Base-by-base conservation (phyloP, 2,888 invertebrate genomes). In the Ennomos erosarius region DNA sequence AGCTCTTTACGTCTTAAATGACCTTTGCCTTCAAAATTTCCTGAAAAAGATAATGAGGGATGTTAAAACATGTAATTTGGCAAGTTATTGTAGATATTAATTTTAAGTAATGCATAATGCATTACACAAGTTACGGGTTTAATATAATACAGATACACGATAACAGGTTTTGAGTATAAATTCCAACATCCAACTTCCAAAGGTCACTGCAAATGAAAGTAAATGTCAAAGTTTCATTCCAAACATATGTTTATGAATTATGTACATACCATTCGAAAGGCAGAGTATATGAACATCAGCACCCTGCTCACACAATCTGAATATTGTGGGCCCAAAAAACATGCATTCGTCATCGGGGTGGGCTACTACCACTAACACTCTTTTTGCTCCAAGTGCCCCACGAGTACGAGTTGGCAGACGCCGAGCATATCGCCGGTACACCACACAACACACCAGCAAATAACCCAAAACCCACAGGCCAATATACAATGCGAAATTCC, bases 341-440 rank as follows among this genome's bases (percentile, higher is more conserved):
- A 99, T 99, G 73, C 98, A 98, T 84, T 99, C 99, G 84, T 99
- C 99, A 85, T 99, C 99, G 11, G 99, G 99, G 92, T 99, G 99
- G 16, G 99, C 98, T 43, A 95, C 97, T 1, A 99, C 95, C 52
- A 99, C 83, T 35, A 99, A 87, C 43, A 98, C 94, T 70, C 97
- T 90, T 64, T 89, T 90, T 1, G 93, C 90, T 42, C 92, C 82
- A 38, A 93, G 85, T 10, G 94, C 88, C 34, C 92, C 93, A 36
- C 90, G 87, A 55, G 87, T 89, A 67, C 93, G 86, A 0, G 89
- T 88, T 43, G 93, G 83, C 36, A 91, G 70, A 35, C 91, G 87
- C 76, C 93, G 88, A 36, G 84, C 93, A 65, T 84, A 94, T 62
- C 90, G 93, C 79, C 92, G 88, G 70, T 89, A 93, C 57, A 87